These are phyloP conservation scores for Coleophora flavipennella DNA, from an alignment of 2,888 invertebrate species.

Conservation along the genomic window DNA sequence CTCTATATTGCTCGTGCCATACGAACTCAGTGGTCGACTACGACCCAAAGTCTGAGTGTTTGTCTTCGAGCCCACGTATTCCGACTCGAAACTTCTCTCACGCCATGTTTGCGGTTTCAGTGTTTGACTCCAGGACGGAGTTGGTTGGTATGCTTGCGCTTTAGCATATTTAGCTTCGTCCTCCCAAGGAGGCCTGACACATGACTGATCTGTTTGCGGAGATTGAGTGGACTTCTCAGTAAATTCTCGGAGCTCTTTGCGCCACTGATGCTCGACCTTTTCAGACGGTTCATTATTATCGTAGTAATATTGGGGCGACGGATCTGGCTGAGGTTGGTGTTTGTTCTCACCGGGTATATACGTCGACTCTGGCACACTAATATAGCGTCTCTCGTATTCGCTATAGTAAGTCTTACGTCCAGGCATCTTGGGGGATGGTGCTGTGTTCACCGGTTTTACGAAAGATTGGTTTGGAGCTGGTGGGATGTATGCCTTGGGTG, in stretches of 20 bases:
- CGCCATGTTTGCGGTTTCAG: constrained; percentile 57
- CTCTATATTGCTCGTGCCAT: constrained; percentile 34
- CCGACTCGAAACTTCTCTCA: constrained; percentile 62
- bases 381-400: constrained; percentile 64
- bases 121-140: constrained; percentile 65
- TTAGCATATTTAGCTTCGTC: constrained; percentile 44
- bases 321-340: constrained; percentile 55
- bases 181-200: constrained; percentile 59
- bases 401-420: constrained; percentile 66
- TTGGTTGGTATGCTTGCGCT: constrained; percentile 34
- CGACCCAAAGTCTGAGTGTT: constrained; percentile 58
- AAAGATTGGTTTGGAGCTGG: constrained; percentile 66
- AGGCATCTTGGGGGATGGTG: constrained; percentile 32
- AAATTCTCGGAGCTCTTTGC: constrained; percentile 62
- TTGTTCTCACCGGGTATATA: constrained; percentile 58
- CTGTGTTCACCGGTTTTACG: constrained; percentile 38
- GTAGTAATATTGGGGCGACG: constrained; percentile 61
- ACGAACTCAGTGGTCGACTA: constrained; percentile 53
- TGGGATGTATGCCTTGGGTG: constrained; percentile 54
- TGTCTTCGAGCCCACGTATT: constrained; percentile 46
- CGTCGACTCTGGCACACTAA: constrained; percentile 59
- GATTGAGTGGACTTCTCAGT: constrained; percentile 55
- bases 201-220: constrained; percentile 36
- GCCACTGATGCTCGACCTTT: constrained; percentile 59
- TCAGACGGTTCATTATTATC: constrained; percentile 57